phyloP scores from a whole-genome alignment of 2,797 vertebrate species.

The Lacerta agilis region DNA sequence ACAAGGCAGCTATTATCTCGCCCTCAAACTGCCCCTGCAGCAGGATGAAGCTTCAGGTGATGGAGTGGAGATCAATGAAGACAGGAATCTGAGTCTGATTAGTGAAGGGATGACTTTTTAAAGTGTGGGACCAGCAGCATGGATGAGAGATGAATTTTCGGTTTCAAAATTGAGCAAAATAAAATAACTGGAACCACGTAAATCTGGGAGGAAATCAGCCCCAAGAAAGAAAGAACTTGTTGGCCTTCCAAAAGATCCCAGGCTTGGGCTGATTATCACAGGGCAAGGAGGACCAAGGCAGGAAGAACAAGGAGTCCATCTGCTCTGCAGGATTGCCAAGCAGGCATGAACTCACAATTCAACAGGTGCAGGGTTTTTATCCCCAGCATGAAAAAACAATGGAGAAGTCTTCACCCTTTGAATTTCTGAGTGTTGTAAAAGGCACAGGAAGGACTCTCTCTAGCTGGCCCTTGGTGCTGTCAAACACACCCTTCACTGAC shows the following conservation, averaged over 20 bases:
- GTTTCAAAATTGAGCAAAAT: not conserved
- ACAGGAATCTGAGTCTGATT: not conserved
- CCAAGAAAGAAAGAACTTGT: not conserved
- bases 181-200: not conserved
- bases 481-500: too few species aligned
- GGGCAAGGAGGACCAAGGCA: too few species aligned
- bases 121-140: too few species aligned
- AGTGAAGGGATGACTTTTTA: not conserved
- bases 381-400: not conserved
- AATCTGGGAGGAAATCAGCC: not conserved
- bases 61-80: not conserved
- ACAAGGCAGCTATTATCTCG: not conserved
- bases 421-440: not conserved
- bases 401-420: not conserved
- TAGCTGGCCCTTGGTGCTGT: too few species aligned
- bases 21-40: not conserved
- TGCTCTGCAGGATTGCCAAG: not conserved
- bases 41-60: not conserved
- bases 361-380: not conserved
- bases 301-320: not conserved
- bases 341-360: not conserved
- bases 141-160: too few species aligned
- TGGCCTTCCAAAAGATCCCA: not conserved
- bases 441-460: too few species aligned
- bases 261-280: not conserved